Conservation (phyloP, 2,888 invertebrate genomes). For the Tribolium freemani region DNA sequence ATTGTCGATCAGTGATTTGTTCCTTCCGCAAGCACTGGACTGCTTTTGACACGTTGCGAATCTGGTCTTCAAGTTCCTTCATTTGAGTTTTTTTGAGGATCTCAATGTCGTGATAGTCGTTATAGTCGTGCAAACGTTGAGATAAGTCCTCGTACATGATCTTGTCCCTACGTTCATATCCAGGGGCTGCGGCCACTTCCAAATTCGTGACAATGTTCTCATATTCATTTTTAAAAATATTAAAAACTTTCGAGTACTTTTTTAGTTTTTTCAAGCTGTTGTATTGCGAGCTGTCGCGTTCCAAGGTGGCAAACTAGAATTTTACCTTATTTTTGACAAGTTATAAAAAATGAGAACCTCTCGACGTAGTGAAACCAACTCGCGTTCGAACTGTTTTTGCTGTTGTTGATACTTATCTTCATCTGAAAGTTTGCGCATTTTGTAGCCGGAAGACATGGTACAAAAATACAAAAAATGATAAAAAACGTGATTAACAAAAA, state of each 20-base stretch:
- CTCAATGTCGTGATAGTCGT: slow-evolving; percentile 65
- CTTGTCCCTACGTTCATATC: slow-evolving; percentile 72
- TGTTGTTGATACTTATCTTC: not conserved
- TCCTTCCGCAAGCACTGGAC: slow-evolving; percentile 47
- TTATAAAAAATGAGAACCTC: not conserved
- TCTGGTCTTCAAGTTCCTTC: slow-evolving; percentile 70
- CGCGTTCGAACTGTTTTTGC: not conserved
- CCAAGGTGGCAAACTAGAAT: slow-evolving; percentile 1
- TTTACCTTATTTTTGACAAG: not conserved
- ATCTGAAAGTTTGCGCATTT: not conserved
- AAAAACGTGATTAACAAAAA: not conserved
- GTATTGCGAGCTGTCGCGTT: not conserved
- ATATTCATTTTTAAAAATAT: slow-evolving; percentile 74
- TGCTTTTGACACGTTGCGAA: slow-evolving; percentile 59
- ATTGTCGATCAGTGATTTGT: slow-evolving; percentile 67
- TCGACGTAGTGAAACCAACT: not conserved
- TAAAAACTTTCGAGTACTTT: slow-evolving; percentile 75
- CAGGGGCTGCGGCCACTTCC: slow-evolving; percentile 72
- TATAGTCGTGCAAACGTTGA: slow-evolving; percentile 71
- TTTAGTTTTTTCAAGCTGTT: slow-evolving; percentile 67
- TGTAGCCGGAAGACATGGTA: not conserved
- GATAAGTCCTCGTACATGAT: slow-evolving; percentile 71
- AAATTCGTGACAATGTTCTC: slow-evolving; percentile 76
- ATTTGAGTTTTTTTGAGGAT: slow-evolving; percentile 53
- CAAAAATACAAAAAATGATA: slow-evolving; percentile 1